Evolutionary conservation across 2,888 invertebrate species (phyloP), one percentile per base, ranked within the genome.

Genomic region (Beris morrisii): DNA sequence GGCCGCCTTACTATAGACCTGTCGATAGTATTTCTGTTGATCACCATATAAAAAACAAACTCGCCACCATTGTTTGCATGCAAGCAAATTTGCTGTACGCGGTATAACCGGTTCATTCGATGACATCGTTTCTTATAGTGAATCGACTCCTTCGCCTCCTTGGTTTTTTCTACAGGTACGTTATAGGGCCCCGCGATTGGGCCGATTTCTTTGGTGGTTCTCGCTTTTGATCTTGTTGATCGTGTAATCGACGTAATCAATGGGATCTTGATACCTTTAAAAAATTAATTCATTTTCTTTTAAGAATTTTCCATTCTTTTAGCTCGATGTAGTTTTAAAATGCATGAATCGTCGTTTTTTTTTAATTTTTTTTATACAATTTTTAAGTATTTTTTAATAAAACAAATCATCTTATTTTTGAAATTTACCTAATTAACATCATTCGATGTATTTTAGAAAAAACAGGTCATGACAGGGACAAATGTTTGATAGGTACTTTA

Each of bases 11-110:
- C 89, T 91, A 79, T 92, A 92, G 69, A 92, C 83, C 76, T 92
- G 91, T 74, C 91, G 83, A 83, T 92, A 92, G 82, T 91, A 90
- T 76, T 92, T 92, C 76, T 91, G 90, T 76, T 92, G 92, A 79
- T 92, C 91, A 58, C 92, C 92, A 77, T 92, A 88, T 85, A 92
- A 88, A 88, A 91, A 92, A 76, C 92, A 92, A 69, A 92, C 92
- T 80, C 90, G 90, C 92, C 92, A 92, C 92, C 92, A 92, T 83
- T 92, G 90, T 79, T 89, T 89, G 83, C 91, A 90, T 87, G 90
- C 90, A 70, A 91, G 81, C 77, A 90, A 88, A 81, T 90, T 90
- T 69, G 89, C 89, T 46, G 89, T 81, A 74, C 81, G 80, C 76
- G 81, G 80, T 75, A 80, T 77, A 74, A 77, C 75, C 72, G 81